Evolutionary conservation across 2,113 vertebrate genomes (phyloP), one percentile per base, ranked within the genome.

Genomic region (Stegastes partitus): DNA sequence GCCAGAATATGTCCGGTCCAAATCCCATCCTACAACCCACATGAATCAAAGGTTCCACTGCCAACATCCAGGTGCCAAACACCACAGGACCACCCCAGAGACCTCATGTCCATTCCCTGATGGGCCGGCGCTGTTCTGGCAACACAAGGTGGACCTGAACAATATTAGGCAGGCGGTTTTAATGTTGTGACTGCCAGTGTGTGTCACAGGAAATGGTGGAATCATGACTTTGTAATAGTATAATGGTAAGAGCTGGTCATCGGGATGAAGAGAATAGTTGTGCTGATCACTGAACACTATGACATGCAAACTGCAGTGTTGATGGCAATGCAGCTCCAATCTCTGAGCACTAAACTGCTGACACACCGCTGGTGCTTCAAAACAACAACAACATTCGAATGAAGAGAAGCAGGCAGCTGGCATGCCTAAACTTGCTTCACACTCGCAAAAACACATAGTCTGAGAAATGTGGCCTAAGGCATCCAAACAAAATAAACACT

Each of bases 371-470:
- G 55, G 31, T 28, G 44, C 44, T 71, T 50, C 71, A 81, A 78
- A 76, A 74, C 68, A 81, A 77, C 28, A 77, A 68, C 67, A 76
- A 42, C 34, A 69, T 37, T 26, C 54, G n/a, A 77, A 34, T 39
- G 55, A 55, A 49, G 59, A 57, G 19, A 22, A 65, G 70, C 56
- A 69, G 25, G 39, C 49, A 39, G 74, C 11, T 3, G 4, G 75
- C 87, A 39, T 70, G 91, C 61, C 81, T 56, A 18, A 65, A 89
- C 90, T 72, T 3, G 90, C 67, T 74, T 51, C 22, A 58, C 26
- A 22, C 53, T 39, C 18, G 37, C 70, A 56, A 59, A 57, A 51
- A 42, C 21, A 72, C 18, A 18, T 26, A 10, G 21, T 61, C 66
- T 62, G 63, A 87, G 55, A 75, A 80, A 64, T 57, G 7, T 84